Conservation (phyloP, 2,113 vertebrate species). For the Tylochromis polylepis region DNA sequence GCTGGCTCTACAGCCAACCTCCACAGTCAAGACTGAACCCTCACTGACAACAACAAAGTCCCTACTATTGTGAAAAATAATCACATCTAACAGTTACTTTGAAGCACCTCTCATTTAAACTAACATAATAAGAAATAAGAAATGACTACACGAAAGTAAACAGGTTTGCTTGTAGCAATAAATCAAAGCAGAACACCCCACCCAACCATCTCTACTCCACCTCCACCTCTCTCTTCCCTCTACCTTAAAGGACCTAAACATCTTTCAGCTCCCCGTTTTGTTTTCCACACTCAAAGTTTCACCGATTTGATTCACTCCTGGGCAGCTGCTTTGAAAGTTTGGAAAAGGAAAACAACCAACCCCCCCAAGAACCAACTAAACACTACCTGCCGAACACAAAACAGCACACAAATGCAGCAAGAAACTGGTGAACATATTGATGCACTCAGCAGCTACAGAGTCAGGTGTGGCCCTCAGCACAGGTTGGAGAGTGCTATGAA, state of each 20-base stretch:
- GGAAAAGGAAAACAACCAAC: background rate
- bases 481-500: background rate
- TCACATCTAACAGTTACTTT: background rate
- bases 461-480: background rate
- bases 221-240: background rate
- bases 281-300: background rate
- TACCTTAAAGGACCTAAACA: background rate
- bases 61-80: background rate
- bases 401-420: background rate
- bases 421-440: background rate
- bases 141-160: background rate
- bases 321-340: background rate
- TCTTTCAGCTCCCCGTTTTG: background rate
- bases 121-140: background rate
- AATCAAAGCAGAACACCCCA: background rate
- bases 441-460: background rate
- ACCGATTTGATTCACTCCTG: background rate
- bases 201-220: background rate
- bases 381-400: background rate
- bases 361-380: background rate
- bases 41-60: background rate
- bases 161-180: background rate
- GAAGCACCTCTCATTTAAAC: background rate
- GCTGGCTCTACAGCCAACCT: background rate
- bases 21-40: background rate